Conservation (phyloP, 2,797 vertebrate genomes). For the Pteropus rufus region DNA sequence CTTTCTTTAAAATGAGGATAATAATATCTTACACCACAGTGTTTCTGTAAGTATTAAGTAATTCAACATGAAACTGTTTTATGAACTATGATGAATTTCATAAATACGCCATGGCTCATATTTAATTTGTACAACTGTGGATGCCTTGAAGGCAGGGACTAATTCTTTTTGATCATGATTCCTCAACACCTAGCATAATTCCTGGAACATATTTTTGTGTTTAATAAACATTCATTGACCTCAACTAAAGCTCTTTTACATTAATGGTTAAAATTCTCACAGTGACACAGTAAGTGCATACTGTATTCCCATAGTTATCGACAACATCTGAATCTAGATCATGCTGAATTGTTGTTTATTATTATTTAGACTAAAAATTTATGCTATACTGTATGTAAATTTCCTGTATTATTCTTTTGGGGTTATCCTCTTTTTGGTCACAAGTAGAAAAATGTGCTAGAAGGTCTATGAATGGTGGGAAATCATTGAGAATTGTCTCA, state of each 20-base stretch:
- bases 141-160: not conserved
- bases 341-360: not conserved
- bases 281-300: not conserved
- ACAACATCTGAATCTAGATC: not conserved
- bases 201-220: not conserved
- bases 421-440: not conserved
- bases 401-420: not conserved
- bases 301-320: not conserved
- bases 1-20: not conserved
- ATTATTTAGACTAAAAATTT: not conserved
- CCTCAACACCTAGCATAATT: not conserved
- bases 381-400: not conserved
- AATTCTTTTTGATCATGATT: not conserved
- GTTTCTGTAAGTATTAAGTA: slow-evolving; percentile 35
- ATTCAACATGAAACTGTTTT: not conserved
- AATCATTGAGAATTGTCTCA: not conserved
- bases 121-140: not conserved
- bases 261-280: not conserved
- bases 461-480: not conserved
- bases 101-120: not conserved
- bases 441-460: not conserved
- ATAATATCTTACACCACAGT: not conserved
- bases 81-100: not conserved
- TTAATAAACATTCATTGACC: not conserved
- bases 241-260: not conserved